phyloP scores from a whole-genome alignment of 1,140 invertebrate species.

The Formica exsecta region DNA sequence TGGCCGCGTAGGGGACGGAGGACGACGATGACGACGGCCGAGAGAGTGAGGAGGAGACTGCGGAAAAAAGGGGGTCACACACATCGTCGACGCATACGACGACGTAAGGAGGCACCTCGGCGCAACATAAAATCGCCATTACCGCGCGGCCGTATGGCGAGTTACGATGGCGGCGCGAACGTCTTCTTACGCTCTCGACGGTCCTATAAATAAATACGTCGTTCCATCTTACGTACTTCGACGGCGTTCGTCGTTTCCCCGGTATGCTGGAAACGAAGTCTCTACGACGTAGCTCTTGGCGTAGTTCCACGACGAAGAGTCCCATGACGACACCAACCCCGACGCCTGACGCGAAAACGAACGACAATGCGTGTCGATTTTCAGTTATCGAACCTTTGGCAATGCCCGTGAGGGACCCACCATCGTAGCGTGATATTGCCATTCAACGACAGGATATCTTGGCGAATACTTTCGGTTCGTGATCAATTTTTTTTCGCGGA shows the following conservation, averaged over 20 bases:
- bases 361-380: conserved; percentile 47
- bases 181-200: conserved; percentile 64
- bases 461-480: neutral
- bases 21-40: conserved; percentile 1
- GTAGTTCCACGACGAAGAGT: conserved; percentile 66
- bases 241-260: conserved; percentile 26
- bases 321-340: conserved; percentile 47
- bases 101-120: conserved; percentile 63
- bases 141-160: conserved; percentile 76
- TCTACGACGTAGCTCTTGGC: conserved; percentile 55
- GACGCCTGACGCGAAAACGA: conserved; percentile 44
- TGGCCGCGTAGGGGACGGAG: neutral
- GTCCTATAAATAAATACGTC: conserved; percentile 79
- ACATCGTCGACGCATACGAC: conserved; percentile 51
- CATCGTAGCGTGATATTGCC: conserved; percentile 19
- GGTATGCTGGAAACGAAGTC: conserved; percentile 6
- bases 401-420: neutral
- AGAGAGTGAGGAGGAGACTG: neutral
- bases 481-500: conserved; percentile 8
- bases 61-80: conserved; percentile 58
- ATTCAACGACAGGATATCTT: neutral
- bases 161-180: conserved; percentile 74
- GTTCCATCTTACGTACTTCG: conserved; percentile 72
- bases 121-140: conserved; percentile 84
- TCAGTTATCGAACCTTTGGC: conserved; percentile 18